Evolutionary conservation across 2,113 vertebrate species (phyloP), one percentile per base, ranked within the genome.

Genomic region (Brachypteracias leptosomus): DNA sequence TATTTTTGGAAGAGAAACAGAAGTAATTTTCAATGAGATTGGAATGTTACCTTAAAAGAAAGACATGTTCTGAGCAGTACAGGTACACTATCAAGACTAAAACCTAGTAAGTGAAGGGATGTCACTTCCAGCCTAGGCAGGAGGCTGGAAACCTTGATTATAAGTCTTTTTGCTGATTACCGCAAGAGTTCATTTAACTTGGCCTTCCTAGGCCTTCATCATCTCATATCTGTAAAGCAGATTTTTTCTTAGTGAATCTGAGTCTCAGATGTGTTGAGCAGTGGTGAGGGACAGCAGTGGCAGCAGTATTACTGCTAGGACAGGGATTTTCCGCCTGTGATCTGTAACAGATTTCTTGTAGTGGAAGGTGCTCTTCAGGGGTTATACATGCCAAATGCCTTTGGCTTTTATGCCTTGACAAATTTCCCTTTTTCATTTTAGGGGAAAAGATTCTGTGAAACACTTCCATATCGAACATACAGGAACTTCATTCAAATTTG

Each of bases 361-460:
- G 51, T 42, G 26, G 52, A 77, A 92, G 29, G 42, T 77, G 14
- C 59, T 74, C 0, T 63, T 55, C 70, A 36, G 70, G 47, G 38
- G 16, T 4, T 67, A 3, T 63, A 58, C 0, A 0, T 52, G 18
- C 52, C 76, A 90, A 63, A 62, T 16, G 7, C 14, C 42, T 82
- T 76, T 40, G 63, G 40, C 29, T 25, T 85, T 83, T 82, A 24
- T 9, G 4, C 36, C 47, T 65, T 92, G 35, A 90, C 73, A 85
- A 38, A 15, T 62, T 54, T 75, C 65, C 31, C 40, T 14, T 83
- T 73, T 94, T 26, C 36, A 26, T 88, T 97, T 82, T 90, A 99
- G 99, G 97, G 99, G 99, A 31, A 99, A 99, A 97, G 98, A 99
- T 71, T 99, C 99, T 8, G 99, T 99, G 65, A 99, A 99, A 89